Evolutionary conservation across 2,797 vertebrate species (phyloP).

Genomic region (Poecilia wingei): DNA sequence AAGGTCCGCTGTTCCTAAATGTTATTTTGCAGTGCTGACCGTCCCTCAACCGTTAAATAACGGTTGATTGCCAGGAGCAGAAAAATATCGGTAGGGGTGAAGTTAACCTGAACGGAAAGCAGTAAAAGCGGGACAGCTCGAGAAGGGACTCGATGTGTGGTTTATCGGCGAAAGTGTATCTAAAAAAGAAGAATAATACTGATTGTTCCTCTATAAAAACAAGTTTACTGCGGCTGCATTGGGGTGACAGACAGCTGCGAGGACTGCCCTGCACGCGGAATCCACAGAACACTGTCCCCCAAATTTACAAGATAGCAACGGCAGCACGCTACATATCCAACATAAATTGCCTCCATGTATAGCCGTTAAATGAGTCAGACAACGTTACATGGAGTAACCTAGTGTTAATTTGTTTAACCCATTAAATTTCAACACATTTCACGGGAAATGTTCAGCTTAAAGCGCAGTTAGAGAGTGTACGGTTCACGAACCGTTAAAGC

Average conservation of each 20-base stretch:
- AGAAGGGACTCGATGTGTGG: not conserved
- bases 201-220: not conserved
- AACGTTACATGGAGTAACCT: not conserved
- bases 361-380: not conserved
- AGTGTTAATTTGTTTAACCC: not conserved
- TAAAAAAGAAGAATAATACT: not conserved
- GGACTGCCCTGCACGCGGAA: not conserved
- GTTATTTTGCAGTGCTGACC: not conserved
- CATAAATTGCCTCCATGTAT: not conserved
- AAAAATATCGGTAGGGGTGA: not conserved
- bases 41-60: not conserved
- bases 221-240: not conserved
- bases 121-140: not conserved
- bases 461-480: not conserved
- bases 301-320: not conserved
- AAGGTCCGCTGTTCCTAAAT: not conserved
- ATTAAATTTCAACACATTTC: not conserved
- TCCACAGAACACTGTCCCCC: not conserved
- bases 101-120: not conserved
- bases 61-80: not conserved
- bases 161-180: not conserved
- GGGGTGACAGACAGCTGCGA: conserved; percentile 4
- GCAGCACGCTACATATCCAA: not conserved
- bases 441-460: not conserved
- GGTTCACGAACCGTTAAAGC: not conserved